Evolutionary conservation across 2,113 vertebrate genomes (phyloP), one percentile per base, ranked within the genome.

Genomic region (Bambusicola thoracicus): DNA sequence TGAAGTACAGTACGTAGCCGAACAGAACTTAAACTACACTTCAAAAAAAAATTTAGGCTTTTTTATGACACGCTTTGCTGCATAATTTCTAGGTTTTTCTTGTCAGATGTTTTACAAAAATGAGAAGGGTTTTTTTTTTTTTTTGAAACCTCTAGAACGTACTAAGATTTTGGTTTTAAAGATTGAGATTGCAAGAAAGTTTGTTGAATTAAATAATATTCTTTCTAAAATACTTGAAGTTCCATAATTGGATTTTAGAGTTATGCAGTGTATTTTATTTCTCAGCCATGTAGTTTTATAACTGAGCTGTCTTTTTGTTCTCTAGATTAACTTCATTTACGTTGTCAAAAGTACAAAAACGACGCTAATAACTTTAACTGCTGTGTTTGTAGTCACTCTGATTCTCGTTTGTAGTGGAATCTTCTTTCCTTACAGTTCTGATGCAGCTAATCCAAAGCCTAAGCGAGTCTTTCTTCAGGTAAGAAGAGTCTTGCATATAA

Each of bases 381-480:
- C 97, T 27, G 91, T 98, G 62, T 99, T 98, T 91, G 41, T 92
- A 29, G 22, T 98, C 72, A 98, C 97, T 78, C 96, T 99, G 84
- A 89, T 99, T 70, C 96, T 99, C 65, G 98, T 99, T 76, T 98
- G 98, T 92, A 96, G 97, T 93, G 99, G 99, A 49, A 30, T 98
- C 82, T 98, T 99, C 92, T 99, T 99, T 89, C 99, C 99, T 10
- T 99, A 99, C 67, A 98, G 98, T 43, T 98, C 96, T 34, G 97
- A 96, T 93, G 96, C 95, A 2, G 96, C 97, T 63, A 97, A 97
- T 59, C 99, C 99, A 4, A 98, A 98, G 61, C 99, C 99, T 61
- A 99, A 99, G 91, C 96, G 99, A 68, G 96, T 99, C 74, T 99
- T 99, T 95, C 94, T 99, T 40, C 99, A 99, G 99, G 99, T 99